A percentile compares a stretch with the other conserved stretches of the same genome.
Conservation (phyloP, 1,140 invertebrate genomes). For the Drosophila willistoni region DNA sequence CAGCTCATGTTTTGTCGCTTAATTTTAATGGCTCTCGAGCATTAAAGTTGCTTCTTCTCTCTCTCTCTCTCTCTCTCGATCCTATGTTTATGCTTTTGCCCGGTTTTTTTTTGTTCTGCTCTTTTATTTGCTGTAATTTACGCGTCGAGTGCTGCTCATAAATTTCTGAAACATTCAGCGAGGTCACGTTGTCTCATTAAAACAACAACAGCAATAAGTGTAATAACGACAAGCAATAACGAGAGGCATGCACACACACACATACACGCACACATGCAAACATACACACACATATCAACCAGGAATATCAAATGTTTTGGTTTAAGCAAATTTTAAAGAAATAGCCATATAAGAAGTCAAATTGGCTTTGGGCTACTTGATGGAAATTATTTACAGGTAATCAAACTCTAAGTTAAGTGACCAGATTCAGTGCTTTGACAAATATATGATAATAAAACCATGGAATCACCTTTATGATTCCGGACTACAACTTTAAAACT, state of each 20-base stretch:
- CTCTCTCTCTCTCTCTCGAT: not conserved
- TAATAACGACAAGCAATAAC: slow-evolving; percentile 68
- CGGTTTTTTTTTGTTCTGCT: slow-evolving; percentile 17
- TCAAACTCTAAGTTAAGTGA: too few species aligned
- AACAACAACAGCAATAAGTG: slow-evolving; percentile 64
- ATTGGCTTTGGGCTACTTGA: not conserved
- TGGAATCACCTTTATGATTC: too few species aligned
- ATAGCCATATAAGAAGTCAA: not conserved
- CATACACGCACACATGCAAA: slow-evolving; percentile 22
- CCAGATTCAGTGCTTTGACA: too few species aligned
- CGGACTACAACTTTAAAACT: too few species aligned
- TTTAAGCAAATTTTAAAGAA: slow-evolving; percentile 9
- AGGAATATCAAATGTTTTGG: not conserved
- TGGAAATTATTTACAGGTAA: not conserved
- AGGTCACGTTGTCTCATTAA: slow-evolving; percentile 79
- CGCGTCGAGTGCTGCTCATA: slow-evolving; percentile 69
- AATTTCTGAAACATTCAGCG: slow-evolving; percentile 61
- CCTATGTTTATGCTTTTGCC: slow-evolving; percentile 60
- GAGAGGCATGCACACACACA: slow-evolving; percentile 17
- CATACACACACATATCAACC: not conserved
- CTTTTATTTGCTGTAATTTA: slow-evolving; percentile 75
- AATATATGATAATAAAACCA: too few species aligned
- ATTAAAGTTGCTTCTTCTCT: slow-evolving; percentile 62
- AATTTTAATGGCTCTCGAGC: slow-evolving; percentile 68
- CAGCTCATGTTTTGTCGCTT: slow-evolving; percentile 78